A percentile compares a stretch with the other conserved stretches of the same genome.
Evolutionary conservation across 2,797 vertebrate genomes (phyloP).

Genomic region (Amniataba percoides): DNA sequence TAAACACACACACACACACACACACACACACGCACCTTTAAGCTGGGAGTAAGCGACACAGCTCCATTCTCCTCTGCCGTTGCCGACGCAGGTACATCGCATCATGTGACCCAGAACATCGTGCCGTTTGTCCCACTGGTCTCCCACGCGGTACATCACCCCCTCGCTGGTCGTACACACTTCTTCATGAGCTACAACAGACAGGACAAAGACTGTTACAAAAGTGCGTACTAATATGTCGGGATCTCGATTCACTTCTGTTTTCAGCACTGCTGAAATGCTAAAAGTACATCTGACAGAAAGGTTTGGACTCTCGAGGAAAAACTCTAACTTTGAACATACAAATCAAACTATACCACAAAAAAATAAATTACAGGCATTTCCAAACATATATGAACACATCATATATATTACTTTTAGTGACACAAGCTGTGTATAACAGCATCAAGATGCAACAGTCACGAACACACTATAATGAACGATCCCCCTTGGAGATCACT

Average conservation of each 20-base stretch:
- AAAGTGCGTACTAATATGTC: background rate
- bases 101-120: conserved; percentile 97
- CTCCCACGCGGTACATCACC: conserved; percentile 96
- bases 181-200: conserved; percentile 92
- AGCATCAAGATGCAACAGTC: background rate
- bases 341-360: background rate
- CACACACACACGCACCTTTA: conserved; percentile 86
- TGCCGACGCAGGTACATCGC: conserved; percentile 96
- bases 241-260: background rate
- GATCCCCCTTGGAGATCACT: conserved; percentile 32
- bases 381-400: background rate
- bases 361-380: background rate
- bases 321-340: background rate
- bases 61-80: conserved; percentile 97
- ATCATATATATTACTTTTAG: background rate
- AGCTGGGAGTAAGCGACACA: conserved; percentile 96
- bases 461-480: conserved; percentile 4
- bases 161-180: conserved; percentile 94
- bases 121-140: conserved; percentile 98
- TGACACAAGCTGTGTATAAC: background rate
- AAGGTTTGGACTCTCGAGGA: background rate
- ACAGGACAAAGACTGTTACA: conserved; percentile 19
- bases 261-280: background rate
- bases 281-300: background rate
- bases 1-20: background rate